phyloP scores from a whole-genome alignment of 2,113 vertebrate species.

The Phalacrocorax pelagicus region DNA sequence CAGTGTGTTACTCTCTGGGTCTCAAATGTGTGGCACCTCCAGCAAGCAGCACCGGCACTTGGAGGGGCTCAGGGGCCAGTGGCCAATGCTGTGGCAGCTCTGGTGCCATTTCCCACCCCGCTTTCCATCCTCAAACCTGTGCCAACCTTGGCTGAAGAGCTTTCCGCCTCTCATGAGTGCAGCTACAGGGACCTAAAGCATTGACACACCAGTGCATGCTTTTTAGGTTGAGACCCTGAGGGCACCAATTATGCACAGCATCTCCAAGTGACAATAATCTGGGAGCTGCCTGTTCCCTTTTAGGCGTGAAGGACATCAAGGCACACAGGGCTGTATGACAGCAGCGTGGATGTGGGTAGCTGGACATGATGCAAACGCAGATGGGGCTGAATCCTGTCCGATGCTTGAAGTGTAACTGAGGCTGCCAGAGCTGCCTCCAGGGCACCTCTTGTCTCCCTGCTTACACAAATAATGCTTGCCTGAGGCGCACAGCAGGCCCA shows the following conservation, averaged over 20 bases:
- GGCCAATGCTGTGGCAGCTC: background rate
- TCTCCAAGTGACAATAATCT: background rate
- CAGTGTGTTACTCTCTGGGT: background rate
- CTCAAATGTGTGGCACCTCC: background rate
- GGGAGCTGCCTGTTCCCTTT: background rate
- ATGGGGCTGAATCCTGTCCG: background rate
- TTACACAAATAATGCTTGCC: background rate
- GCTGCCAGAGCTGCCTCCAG: background rate
- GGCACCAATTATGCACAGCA: background rate
- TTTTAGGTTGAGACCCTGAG: background rate
- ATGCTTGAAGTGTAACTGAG: background rate
- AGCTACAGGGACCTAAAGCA: background rate
- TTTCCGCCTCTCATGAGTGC: background rate
- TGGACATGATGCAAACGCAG: background rate
- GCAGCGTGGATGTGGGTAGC: background rate
- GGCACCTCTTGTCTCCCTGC: constrained; percentile 3
- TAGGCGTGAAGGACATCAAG: background rate
- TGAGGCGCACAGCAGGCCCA: constrained; percentile 18
- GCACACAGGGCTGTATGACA: background rate
- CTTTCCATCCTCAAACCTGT: background rate
- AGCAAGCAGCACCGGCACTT: background rate
- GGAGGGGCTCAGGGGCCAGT: background rate
- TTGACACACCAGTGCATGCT: background rate
- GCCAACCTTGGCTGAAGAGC: background rate
- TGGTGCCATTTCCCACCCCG: background rate